These are phyloP conservation scores for Orchestes rusci DNA, from an alignment of 2,888 invertebrate genomes.

Conservation along the genomic window DNA sequence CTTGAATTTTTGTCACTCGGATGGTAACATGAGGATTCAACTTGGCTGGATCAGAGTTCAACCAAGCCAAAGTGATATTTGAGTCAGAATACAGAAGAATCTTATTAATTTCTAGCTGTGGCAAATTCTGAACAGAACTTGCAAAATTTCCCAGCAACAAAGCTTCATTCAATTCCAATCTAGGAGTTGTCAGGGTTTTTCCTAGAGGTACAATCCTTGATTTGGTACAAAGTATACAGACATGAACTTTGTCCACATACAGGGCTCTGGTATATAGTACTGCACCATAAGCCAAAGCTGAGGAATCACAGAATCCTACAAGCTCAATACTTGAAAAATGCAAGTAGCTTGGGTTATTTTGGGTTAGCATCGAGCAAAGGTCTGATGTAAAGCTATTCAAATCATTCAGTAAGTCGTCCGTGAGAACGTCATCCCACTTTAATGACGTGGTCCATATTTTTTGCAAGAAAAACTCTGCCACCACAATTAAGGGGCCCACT, in stretches of 20 bases:
- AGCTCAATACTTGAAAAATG: constrained; percentile 5
- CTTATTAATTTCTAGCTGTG: constrained; percentile 6
- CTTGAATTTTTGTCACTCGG: constrained; percentile 10
- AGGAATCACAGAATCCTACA: constrained; percentile 21
- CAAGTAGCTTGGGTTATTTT: constrained; percentile 5
- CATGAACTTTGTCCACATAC: neutral
- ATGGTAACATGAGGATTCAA: constrained; percentile 16
- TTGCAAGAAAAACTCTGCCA: constrained; percentile 8
- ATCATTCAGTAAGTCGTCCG: constrained; percentile 6
- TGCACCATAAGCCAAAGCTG: constrained; percentile 16
- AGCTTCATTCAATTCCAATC: constrained; percentile 21
- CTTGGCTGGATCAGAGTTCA: constrained; percentile 8
- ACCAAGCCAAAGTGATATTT: constrained; percentile 18
- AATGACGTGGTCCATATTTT: constrained; percentile 6
- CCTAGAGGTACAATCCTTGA: constrained; percentile 20
- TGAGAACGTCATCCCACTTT: constrained; percentile 9
- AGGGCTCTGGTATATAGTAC: constrained; percentile 13
- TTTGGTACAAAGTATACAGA: constrained; percentile 17
- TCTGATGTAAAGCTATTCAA: constrained; percentile 5
- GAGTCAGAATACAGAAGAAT: constrained; percentile 17
- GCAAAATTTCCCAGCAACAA: constrained; percentile 13
- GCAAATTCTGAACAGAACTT: constrained; percentile 5
- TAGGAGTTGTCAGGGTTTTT: constrained; percentile 17
- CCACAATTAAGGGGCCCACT: constrained; percentile 7
- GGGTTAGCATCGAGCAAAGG: constrained; percentile 3